Conservation (phyloP, 2,113 vertebrate species). For the Capreolus pygargus region DNA sequence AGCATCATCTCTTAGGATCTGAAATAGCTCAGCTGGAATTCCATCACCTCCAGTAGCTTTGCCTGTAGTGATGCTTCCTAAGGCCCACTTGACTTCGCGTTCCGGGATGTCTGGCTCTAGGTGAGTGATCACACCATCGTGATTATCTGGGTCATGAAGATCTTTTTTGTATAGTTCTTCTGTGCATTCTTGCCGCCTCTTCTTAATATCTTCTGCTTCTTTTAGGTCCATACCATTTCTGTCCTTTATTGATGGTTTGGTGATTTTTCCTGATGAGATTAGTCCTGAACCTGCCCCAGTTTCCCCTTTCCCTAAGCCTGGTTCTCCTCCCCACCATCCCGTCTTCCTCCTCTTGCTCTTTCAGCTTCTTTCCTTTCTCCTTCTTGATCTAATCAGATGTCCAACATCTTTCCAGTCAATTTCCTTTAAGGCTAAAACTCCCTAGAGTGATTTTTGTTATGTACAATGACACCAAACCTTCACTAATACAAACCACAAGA, state of each 20-base stretch:
- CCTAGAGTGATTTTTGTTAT: not conserved
- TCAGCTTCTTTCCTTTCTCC: not conserved
- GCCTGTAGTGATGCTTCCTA: not conserved
- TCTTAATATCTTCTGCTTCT: not conserved
- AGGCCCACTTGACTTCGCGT: not conserved
- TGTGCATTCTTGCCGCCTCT: not conserved
- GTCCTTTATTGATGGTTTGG: not conserved
- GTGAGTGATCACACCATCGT: not conserved
- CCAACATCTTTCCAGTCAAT: not conserved
- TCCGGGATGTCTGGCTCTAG: not conserved
- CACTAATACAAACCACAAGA: not conserved
- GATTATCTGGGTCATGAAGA: not conserved
- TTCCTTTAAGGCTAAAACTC: not conserved
- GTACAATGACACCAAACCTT: conserved; percentile 10
- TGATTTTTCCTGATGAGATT: not conserved
- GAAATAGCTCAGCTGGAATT: not conserved
- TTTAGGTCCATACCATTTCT: not conserved
- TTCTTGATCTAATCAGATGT: not conserved
- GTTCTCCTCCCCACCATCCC: not conserved
- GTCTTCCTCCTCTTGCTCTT: not conserved
- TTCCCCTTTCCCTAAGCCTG: not conserved
- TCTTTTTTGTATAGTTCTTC: not conserved
- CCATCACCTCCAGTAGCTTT: not conserved
- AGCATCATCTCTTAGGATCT: not conserved
- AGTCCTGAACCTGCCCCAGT: not conserved